Conservation (phyloP, 2,888 invertebrate species). For the Siphlonurus alternatus region DNA sequence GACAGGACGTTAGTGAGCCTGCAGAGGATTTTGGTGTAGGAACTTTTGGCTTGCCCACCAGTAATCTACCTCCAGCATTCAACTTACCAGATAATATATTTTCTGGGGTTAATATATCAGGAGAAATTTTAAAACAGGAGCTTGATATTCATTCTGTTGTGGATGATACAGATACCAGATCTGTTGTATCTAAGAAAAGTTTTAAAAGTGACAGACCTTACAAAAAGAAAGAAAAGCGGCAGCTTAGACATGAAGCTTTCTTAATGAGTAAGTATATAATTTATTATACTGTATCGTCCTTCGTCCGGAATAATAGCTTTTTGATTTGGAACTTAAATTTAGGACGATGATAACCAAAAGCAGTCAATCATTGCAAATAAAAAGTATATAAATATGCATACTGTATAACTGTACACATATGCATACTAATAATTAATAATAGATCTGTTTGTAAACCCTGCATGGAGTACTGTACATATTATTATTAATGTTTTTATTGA, state of each 20-base stretch:
- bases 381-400: no score
- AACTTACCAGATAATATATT: constrained; percentile 3
- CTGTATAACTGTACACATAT: no score
- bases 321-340: no score
- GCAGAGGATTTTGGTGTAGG: background rate
- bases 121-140: background rate
- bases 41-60: background rate
- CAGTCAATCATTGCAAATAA: no score
- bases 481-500: no score
- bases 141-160: background rate
- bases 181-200: constrained; percentile 9
- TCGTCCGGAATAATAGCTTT: no score
- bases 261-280: constrained; percentile 7
- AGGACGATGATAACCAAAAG: no score
- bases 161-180: constrained; percentile 7
- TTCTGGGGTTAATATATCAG: constrained; percentile 6
- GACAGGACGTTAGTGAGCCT: background rate
- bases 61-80: background rate
- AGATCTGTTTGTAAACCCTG: no score
- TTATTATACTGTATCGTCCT: background rate
- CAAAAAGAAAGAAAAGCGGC: constrained; percentile 9
- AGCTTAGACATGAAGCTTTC: constrained; percentile 9
- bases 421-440: no score
- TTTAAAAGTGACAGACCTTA: constrained; percentile 6
- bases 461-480: no score